phyloP scores from a whole-genome alignment of 2,797 vertebrate species.

The Phataginus tricuspis region DNA sequence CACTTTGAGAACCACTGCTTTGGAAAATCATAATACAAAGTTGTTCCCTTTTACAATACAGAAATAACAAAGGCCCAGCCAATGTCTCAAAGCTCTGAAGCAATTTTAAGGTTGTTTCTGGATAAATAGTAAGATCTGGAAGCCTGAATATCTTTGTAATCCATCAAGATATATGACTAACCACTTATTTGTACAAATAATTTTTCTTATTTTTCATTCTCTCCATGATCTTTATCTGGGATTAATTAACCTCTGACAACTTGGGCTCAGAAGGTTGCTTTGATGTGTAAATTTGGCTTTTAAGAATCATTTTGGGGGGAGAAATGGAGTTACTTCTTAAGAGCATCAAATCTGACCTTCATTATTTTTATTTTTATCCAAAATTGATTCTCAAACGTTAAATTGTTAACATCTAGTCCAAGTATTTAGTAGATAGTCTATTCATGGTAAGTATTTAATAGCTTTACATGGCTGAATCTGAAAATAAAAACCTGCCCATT shows the following conservation, averaged over 20 bases:
- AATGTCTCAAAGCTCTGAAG: not conserved
- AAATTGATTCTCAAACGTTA: conserved; percentile 66
- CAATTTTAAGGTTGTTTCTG: conserved; percentile 2
- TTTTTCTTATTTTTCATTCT: conserved; percentile 45
- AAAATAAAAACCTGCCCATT: conserved; percentile 42
- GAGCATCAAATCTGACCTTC: not conserved
- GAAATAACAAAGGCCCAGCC: conserved; percentile 24
- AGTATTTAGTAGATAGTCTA: conserved; percentile 49
- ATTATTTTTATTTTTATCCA: conserved; percentile 54
- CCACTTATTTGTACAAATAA: conserved; percentile 32
- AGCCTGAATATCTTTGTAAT: conserved; percentile 53
- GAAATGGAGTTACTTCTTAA: conserved; percentile 54
- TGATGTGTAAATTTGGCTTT: conserved; percentile 61
- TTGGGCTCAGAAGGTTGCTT: conserved; percentile 53
- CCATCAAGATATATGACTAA: conserved; percentile 11
- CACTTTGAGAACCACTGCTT: conserved; percentile 19
- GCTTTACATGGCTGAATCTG: conserved; percentile 37
- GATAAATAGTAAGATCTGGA: not conserved
- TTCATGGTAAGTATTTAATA: conserved; percentile 64
- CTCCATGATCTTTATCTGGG: conserved; percentile 50
- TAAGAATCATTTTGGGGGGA: conserved; percentile 59
- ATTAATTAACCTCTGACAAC: conserved; percentile 63
- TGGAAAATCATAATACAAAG: not conserved
- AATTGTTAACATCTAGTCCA: conserved; percentile 44
- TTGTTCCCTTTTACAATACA: conserved; percentile 18